Percentiles rank a stretch among this genome's conserved stretches.
phyloP scores from a whole-genome alignment of 2,888 invertebrate genomes.

The Sarcophaga subvicina region DNA sequence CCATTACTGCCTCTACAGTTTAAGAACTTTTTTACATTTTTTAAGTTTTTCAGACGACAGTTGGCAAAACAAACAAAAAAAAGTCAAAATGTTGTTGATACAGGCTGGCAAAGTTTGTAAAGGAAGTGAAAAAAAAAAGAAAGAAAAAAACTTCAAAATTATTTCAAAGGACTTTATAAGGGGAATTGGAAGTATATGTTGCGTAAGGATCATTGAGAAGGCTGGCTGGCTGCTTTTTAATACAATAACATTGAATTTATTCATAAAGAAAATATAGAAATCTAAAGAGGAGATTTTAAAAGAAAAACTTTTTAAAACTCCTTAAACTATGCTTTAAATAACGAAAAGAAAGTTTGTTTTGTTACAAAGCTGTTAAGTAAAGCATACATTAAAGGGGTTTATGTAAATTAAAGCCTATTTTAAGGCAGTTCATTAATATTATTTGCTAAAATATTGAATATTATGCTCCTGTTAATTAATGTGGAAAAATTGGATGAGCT shows the following conservation, averaged over 20 bases:
- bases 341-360: background rate
- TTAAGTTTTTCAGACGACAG: no score
- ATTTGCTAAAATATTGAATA: background rate
- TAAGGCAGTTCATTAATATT: background rate
- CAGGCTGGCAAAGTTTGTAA: no score
- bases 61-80: no score
- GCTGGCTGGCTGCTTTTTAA: no score
- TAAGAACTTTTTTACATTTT: no score
- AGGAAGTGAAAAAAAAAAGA: no score
- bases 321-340: conserved; percentile 44
- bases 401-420: conserved; percentile 4
- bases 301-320: conserved; percentile 12
- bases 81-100: no score
- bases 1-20: no score
- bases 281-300: no score
- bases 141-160: no score
- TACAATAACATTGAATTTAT: background rate
- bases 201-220: background rate
- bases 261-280: conserved; percentile 25
- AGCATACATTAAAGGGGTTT: conserved; percentile 23
- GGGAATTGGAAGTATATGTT: background rate
- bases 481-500: conserved; percentile 26
- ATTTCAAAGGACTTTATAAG: conserved; percentile 11
- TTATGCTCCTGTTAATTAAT: conserved; percentile 54
- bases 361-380: conserved; percentile 35